These are phyloP conservation scores for Mantis religiosa DNA, from an alignment of 2,888 invertebrate genomes.

Conservation along the genomic window DNA sequence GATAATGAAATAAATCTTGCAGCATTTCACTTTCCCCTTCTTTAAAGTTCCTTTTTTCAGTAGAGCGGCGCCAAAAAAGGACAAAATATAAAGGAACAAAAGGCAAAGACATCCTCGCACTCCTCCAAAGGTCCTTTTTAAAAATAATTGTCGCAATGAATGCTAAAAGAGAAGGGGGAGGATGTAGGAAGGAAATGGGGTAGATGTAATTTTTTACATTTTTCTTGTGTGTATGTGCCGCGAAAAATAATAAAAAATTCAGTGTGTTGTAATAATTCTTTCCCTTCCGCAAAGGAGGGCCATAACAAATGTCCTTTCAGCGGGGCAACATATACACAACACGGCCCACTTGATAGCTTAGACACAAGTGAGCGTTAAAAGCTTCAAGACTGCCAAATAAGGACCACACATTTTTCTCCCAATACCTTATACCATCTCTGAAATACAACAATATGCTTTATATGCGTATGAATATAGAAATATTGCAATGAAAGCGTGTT, in stretches of 20 bases:
- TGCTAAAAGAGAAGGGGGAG: neutral
- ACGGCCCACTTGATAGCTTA: neutral
- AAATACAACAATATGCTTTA: neutral
- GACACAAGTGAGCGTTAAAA: neutral
- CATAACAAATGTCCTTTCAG: neutral
- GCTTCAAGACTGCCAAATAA: neutral
- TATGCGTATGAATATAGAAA: neutral
- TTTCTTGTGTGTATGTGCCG: neutral
- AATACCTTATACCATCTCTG: too few relatives aligned
- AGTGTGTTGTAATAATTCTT: neutral
- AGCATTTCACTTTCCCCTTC: neutral
- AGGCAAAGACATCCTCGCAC: neutral
- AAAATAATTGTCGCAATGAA: slow-evolving; percentile 12
- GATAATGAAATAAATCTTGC: neutral
- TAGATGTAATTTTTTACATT: neutral
- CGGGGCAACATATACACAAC: neutral
- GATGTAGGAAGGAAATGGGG: neutral
- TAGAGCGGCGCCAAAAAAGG: neutral
- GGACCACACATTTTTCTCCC: neutral
- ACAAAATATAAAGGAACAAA: neutral
- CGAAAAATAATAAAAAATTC: neutral
- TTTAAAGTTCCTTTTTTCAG: neutral
- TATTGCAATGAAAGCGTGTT: too few relatives aligned
- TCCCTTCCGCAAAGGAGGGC: neutral
- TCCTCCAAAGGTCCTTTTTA: neutral